A percentile compares a stretch with the other conserved stretches of the same genome.
Conservation (phyloP, 2,797 vertebrate species). For the Nothura maculosa region DNA sequence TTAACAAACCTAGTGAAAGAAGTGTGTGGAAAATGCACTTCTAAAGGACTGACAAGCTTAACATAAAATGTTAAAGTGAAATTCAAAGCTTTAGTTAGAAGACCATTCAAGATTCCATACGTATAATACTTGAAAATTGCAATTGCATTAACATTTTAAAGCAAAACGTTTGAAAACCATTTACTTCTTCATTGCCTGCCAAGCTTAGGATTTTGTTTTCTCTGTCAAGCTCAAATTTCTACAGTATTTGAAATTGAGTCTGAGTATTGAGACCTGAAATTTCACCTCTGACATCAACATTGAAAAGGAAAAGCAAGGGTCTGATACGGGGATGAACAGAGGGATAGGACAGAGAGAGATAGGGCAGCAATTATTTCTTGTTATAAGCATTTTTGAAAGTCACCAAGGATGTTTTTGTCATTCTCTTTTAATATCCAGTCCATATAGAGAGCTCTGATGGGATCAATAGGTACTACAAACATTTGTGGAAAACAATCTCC, state of each 20-base stretch:
- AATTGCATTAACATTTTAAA: neutral
- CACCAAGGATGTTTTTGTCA: neutral
- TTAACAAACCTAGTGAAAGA: neutral
- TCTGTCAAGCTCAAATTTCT: neutral
- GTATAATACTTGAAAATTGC: neutral
- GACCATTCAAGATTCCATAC: neutral
- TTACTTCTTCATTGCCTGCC: neutral
- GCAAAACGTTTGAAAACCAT: neutral
- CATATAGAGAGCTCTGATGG: neutral
- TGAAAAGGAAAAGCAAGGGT: neutral
- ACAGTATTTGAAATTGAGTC: accelerated
- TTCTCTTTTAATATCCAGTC: neutral
- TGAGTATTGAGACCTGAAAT: neutral
- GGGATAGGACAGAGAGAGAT: neutral
- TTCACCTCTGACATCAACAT: neutral
- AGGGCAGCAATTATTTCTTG: neutral
- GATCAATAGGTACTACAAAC: neutral
- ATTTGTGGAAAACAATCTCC: neutral
- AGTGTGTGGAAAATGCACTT: neutral
- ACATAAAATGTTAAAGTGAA: neutral
- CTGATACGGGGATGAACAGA: neutral
- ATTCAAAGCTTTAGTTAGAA: neutral
- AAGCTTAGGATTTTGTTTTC: neutral
- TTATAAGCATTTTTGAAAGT: neutral
- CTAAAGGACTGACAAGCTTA: neutral